Evolutionary conservation across 1,140 invertebrate genomes (phyloP).

Genomic region (Plutomurus gul): DNA sequence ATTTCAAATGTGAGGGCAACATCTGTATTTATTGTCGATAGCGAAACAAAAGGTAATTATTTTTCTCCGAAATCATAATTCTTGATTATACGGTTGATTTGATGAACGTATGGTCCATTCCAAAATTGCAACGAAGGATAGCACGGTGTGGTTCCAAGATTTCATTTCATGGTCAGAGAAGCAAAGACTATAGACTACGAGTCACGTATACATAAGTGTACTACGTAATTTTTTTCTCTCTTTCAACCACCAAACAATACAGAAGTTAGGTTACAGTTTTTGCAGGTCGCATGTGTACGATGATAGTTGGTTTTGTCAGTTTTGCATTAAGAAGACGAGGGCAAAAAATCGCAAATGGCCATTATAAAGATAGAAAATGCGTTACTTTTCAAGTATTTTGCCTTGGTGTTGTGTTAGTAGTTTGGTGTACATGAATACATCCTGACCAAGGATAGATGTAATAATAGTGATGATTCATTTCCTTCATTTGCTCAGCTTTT

Average conservation of each 20-base stretch:
- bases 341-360: conserved; percentile 12
- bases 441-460: background rate
- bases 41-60: background rate
- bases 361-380: background rate
- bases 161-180: background rate
- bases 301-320: background rate
- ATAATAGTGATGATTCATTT: conserved; percentile 33
- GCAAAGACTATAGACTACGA: background rate
- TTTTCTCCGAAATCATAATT: conserved; percentile 10
- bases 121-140: background rate
- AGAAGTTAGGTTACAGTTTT: too few relatives aligned
- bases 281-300: too few relatives aligned
- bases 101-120: background rate
- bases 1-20: background rate
- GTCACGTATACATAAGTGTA: too few relatives aligned
- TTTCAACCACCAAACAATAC: too few relatives aligned
- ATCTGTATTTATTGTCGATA: background rate
- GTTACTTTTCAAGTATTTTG: too few relatives aligned
- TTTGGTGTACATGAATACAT: background rate
- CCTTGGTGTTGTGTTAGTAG: background rate
- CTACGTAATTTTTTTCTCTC: background rate
- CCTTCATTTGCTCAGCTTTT: conserved; percentile 16
- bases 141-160: background rate
- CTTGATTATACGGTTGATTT: conserved; percentile 11
- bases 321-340: background rate